Base-by-base conservation (phyloP, 2,113 vertebrate genomes). In the Dromas ardeola region DNA sequence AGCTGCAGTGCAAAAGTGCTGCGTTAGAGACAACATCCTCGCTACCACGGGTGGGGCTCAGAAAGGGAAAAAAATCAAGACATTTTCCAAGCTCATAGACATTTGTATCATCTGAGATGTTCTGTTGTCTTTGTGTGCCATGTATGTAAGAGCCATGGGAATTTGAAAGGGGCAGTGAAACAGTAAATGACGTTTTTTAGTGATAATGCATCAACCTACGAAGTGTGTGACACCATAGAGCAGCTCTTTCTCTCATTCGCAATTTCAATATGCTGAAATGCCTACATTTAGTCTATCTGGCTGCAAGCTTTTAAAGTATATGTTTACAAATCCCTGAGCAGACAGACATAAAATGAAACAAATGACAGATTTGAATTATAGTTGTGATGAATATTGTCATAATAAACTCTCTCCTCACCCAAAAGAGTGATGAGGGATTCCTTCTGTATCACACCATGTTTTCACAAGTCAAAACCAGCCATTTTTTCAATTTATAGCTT, bases 261-360 rank as follows among this genome's bases (percentile, higher is more conserved):
- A 26, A 63, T 65, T 88, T 65, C 61, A 80, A 77, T 45, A 69
- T 34, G 34, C 79, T 77, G 67, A 85, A 93, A 80, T 91, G 43
- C 15, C 70, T 56, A 62, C 40, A n/a, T n/a, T 85, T 73, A 45
- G 30, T 62, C 66, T 82, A 43, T 32, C 74, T 77, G 40, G 53
- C 45, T 72, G 58, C 58, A 53, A 29, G 73, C 63, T 93, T 72
- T 92, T 91, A 69, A 94, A 96, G 71, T 56, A n/a, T 22, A 43
- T 72, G 81, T 86, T 96, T 96, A 90, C 65, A 86, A 86, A 79
- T 77, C 81, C 79, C 55, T 66, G 36, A 66, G 81, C 94, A 85
- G 53, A 85, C 67, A 94, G 91, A 90, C 42, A 81, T 73, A 66
- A 93, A 91, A 77, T 38, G 74, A 94, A 93, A 77, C 40, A 93